phyloP scores from a whole-genome alignment of 2,113 vertebrate genomes.

The Passerina amoena region DNA sequence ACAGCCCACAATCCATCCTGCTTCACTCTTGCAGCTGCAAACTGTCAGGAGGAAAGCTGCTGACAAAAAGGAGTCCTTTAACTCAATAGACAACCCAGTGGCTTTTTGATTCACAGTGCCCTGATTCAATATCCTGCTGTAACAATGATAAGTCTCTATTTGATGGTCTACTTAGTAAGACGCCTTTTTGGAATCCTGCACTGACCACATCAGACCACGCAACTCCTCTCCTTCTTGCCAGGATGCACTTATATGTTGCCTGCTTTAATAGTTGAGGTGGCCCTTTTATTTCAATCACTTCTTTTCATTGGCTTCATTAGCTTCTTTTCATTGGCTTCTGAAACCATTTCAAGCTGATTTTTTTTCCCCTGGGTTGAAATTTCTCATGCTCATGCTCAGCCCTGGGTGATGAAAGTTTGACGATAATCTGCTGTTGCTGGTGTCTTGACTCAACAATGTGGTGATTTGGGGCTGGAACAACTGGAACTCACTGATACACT shows the following conservation, averaged over 20 bases:
- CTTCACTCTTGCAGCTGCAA: background rate
- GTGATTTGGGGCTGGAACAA: constrained; percentile 25
- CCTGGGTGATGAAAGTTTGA: background rate
- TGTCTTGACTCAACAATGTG: background rate
- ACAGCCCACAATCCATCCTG: background rate
- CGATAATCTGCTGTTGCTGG: background rate
- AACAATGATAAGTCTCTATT: background rate
- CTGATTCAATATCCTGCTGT: background rate
- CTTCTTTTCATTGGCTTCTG: constrained; percentile 22
- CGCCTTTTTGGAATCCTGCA: background rate
- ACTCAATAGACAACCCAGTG: background rate
- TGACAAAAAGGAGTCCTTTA: background rate
- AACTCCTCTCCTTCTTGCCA: background rate
- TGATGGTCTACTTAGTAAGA: background rate
- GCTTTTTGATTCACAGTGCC: background rate
- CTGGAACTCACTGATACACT: background rate
- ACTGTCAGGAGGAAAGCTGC: background rate
- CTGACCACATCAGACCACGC: background rate
- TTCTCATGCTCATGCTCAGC: background rate
- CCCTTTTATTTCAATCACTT: constrained; percentile 17
- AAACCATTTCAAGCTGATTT: background rate
- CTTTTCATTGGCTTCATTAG: constrained; percentile 6
- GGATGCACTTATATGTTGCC: background rate
- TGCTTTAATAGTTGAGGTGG: constrained; percentile 11
- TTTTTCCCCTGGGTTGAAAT: background rate